Evolutionary conservation across 2,113 vertebrate species (phyloP).

Genomic region (Podarcis cretensis): DNA sequence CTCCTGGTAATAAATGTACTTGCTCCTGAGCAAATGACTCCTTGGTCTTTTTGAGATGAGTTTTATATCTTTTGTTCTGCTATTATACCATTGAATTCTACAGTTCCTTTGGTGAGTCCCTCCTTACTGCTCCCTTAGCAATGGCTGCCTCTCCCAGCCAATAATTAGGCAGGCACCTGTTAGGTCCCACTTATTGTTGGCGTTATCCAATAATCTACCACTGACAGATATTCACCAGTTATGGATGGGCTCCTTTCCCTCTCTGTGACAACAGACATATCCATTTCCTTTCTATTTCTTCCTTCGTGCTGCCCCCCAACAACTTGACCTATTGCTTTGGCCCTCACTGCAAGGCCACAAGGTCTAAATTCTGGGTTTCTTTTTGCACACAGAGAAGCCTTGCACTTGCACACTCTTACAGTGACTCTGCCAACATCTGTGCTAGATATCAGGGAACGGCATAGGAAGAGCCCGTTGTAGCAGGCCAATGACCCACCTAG

Average conservation of each 20-base stretch:
- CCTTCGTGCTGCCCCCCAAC: neutral
- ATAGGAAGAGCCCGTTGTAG: no score
- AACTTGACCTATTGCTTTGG: neutral
- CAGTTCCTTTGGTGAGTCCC: neutral
- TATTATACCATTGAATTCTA: neutral
- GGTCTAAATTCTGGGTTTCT: neutral
- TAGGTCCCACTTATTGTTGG: neutral
- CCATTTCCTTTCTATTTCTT: neutral
- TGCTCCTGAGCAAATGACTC: neutral
- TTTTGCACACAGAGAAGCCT: neutral
- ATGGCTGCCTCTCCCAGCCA: neutral
- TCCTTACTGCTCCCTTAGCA: neutral
- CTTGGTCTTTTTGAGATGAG: neutral
- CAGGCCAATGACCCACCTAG: no score
- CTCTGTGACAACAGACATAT: neutral
- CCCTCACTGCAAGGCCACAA: neutral
- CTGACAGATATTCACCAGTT: neutral
- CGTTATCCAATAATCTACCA: no score
- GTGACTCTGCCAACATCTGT: neutral
- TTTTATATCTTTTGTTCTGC: neutral
- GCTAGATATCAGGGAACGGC: no score
- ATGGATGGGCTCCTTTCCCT: neutral
- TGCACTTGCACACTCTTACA: neutral
- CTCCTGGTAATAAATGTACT: neutral
- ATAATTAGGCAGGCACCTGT: neutral